Conservation (phyloP, 2,888 invertebrate genomes). For the Gerosis bhagava region DNA sequence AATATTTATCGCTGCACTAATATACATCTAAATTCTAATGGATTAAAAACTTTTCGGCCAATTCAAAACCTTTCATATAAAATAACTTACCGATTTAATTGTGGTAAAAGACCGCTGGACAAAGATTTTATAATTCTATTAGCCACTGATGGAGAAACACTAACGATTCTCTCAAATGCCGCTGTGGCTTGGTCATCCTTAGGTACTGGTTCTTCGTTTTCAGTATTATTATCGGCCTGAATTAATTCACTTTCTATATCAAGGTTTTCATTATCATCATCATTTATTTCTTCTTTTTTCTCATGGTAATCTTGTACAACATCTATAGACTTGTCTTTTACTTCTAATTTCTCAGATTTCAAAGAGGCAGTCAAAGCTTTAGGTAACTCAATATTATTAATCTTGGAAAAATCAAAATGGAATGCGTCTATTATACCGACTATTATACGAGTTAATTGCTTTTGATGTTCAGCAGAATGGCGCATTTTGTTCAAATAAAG, state of each 20-base stretch:
- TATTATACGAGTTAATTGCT: slow-evolving; percentile 89
- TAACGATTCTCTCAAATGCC: slow-evolving; percentile 70
- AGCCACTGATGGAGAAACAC: slow-evolving; percentile 87
- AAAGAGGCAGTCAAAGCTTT: slow-evolving; percentile 56
- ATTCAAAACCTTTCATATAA: no score
- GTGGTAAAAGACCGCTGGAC: slow-evolving; percentile 88
- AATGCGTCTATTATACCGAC: slow-evolving; percentile 94
- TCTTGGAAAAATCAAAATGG: slow-evolving; percentile 93
- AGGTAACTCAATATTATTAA: slow-evolving; percentile 59
- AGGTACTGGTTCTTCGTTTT: slow-evolving; percentile 47
- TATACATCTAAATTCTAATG: no score
- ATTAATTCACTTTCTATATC: slow-evolving; percentile 56
- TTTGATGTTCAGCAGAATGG: slow-evolving; percentile 88
- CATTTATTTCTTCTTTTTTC: slow-evolving; percentile 35
- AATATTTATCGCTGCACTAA: no score
- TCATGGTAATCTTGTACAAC: slow-evolving; percentile 37
- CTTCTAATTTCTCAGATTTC: slow-evolving; percentile 31
- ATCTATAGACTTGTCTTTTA: no score
- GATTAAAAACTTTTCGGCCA: no score
- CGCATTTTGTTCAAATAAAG: slow-evolving; percentile 91
- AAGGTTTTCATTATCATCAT: slow-evolving; percentile 40
- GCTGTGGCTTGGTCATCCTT: slow-evolving; percentile 55
- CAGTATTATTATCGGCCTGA: slow-evolving; percentile 63
- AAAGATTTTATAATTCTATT: slow-evolving; percentile 89
- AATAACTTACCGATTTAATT: slow-evolving; percentile 84